A percentile compares a stretch with the other conserved stretches of the same genome.
These are phyloP conservation scores for Phataginus tetradactyla DNA, from an alignment of 2,797 vertebrate species.

Conservation along the genomic window DNA sequence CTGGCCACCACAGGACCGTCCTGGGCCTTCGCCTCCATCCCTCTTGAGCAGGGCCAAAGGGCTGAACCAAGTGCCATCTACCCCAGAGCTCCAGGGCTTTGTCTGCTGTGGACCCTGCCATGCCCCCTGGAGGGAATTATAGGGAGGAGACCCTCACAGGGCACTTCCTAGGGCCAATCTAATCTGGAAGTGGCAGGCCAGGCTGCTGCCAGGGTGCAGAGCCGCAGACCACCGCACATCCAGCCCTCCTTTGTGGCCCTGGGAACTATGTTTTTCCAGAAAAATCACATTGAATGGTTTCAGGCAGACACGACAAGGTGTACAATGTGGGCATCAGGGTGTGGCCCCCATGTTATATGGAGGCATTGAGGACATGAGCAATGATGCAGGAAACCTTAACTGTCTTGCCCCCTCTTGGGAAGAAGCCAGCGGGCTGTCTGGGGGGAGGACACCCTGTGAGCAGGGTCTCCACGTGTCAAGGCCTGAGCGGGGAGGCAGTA, in stretches of 20 bases:
- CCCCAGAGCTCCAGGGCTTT: not conserved
- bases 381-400: not conserved
- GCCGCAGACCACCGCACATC: slow-evolving; percentile 76
- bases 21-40: not conserved
- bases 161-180: not conserved
- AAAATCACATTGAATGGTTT: slow-evolving; percentile 60
- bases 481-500: not conserved
- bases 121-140: not conserved
- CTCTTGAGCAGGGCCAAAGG: not conserved
- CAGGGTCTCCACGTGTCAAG: not conserved
- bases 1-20: not conserved
- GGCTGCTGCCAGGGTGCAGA: slow-evolving; percentile 75
- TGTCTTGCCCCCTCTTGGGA: not conserved
- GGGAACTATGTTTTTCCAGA: slow-evolving; percentile 78
- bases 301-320: not conserved
- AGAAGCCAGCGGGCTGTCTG: not conserved
- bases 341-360: rapidly evolving
- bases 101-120: not conserved
- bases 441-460: not conserved
- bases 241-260: slow-evolving; percentile 78
- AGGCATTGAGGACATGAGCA: not conserved
- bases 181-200: not conserved
- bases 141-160: not conserved
- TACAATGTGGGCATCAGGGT: not conserved
- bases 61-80: not conserved